Conservation (phyloP, 2,888 invertebrate species). For the Heliconius hortense region DNA sequence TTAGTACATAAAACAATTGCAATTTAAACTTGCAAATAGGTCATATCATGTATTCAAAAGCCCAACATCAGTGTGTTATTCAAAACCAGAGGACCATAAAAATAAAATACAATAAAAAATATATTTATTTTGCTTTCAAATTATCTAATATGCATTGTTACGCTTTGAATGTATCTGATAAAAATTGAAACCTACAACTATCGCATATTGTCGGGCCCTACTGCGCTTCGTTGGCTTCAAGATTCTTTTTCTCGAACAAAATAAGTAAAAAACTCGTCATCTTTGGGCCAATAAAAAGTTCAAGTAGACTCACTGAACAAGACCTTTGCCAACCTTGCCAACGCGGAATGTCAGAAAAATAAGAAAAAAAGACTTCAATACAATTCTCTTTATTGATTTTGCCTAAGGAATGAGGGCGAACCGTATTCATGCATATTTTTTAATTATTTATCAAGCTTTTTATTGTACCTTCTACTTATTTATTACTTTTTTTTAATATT, state of each 20-base stretch:
- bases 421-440: neutral
- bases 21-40: neutral
- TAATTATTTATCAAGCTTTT: neutral
- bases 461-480: neutral
- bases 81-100: neutral
- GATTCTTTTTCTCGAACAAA: neutral
- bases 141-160: neutral
- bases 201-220: neutral
- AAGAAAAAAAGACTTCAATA: neutral
- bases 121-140: neutral
- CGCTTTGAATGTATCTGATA: neutral
- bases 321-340: neutral
- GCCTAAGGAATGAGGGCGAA: neutral
- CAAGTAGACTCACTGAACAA: conserved; percentile 8
- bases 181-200: neutral
- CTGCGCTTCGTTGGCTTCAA: neutral
- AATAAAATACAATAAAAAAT: neutral
- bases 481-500: neutral
- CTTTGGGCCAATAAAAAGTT: conserved; percentile 1
- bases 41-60: neutral
- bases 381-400: conserved; percentile 13
- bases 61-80: neutral
- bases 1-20: neutral
- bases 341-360: neutral
- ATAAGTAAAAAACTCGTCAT: neutral